Percentiles rank a stretch among this genome's conserved stretches.
Conservation (phyloP, 1,140 invertebrate genomes). For the Sitobion miscanthi region DNA sequence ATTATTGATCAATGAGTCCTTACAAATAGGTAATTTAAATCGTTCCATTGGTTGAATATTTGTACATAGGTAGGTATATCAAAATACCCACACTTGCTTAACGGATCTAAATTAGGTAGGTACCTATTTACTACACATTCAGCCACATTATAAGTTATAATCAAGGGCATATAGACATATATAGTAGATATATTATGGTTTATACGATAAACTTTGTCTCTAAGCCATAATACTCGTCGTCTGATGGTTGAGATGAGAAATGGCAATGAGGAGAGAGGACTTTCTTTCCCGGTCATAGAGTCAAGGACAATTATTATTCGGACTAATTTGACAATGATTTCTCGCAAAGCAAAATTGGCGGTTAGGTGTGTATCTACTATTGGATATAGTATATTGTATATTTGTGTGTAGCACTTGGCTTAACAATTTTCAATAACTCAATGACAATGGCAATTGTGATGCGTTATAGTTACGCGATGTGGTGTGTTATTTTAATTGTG, state of each 20-base stretch:
- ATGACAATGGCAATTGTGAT: neutral
- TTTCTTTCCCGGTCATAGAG: neutral
- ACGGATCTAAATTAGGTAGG: neutral
- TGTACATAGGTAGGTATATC: neutral
- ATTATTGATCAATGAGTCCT: neutral
- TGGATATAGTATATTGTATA: neutral
- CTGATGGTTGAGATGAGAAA: neutral
- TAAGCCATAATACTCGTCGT: neutral
- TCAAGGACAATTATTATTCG: slow-evolving; percentile 7
- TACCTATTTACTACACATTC: neutral
- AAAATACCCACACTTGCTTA: slow-evolving; percentile 3
- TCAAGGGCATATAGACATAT: neutral
- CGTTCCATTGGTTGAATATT: neutral
- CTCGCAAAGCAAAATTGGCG: neutral
- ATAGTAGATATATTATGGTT: neutral
- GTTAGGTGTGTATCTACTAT: neutral
- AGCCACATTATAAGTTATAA: neutral
- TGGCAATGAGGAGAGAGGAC: neutral
- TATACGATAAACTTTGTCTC: neutral
- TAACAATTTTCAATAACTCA: neutral
- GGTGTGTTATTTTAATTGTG: neutral
- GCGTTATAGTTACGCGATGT: neutral
- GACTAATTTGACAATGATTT: neutral
- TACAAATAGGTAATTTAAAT: neutral
- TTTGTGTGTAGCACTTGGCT: neutral